Percentiles rank a stretch among this genome's conserved stretches.
Evolutionary conservation across 1,140 invertebrate genomes (phyloP).

Genomic region (Atta cephalotes): DNA sequence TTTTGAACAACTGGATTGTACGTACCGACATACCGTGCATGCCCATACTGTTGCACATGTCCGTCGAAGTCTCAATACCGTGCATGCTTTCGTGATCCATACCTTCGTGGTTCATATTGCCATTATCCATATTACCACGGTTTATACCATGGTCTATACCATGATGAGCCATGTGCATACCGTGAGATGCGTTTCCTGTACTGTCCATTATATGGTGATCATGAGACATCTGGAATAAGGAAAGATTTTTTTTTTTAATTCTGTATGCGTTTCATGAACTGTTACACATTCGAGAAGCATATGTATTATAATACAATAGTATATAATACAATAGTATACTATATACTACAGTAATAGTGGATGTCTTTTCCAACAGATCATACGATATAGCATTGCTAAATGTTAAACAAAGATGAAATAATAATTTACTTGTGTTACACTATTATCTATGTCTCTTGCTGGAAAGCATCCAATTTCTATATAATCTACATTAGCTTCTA

Average conservation of each 20-base stretch:
- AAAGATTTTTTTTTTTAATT: background rate
- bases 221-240: slow-evolving; percentile 73
- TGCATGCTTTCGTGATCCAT: slow-evolving; percentile 65
- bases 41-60: slow-evolving; percentile 49
- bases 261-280: background rate
- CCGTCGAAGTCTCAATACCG: background rate
- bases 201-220: slow-evolving; percentile 73
- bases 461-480: background rate
- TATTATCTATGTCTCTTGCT: too few species aligned
- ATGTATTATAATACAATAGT: background rate
- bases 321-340: too few species aligned
- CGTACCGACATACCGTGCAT: slow-evolving; percentile 83
- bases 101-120: slow-evolving; percentile 54
- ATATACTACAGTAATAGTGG: background rate
- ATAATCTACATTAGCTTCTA: background rate
- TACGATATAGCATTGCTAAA: too few species aligned
- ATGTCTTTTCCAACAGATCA: too few species aligned
- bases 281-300: background rate
- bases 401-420: too few species aligned
- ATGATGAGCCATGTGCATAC: slow-evolving; percentile 55
- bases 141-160: slow-evolving; percentile 67
- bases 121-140: slow-evolving; percentile 64
- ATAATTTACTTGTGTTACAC: too few species aligned
- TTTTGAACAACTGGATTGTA: slow-evolving; percentile 11
- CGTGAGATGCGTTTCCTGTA: background rate